Base-by-base conservation (phyloP, 1,140 invertebrate species). In the Ips nitidus region DNA sequence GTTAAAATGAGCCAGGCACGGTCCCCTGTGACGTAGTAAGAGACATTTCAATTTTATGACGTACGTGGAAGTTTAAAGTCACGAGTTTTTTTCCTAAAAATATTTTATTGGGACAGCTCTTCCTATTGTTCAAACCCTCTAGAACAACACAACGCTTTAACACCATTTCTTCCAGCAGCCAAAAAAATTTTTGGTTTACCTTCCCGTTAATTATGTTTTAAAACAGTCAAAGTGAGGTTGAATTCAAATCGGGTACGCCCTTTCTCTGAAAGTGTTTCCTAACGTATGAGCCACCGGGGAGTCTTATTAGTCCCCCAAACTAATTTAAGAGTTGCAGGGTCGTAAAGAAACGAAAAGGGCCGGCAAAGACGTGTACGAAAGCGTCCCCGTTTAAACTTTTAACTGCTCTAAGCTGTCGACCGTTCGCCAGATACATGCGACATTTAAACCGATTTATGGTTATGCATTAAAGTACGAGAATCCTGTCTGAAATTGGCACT, bases 261-360 rank as follows among this genome's bases (percentile, higher is more conserved):
- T 22, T 50, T 6, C 7, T 50, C 45, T 22, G 6, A 22, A 22
- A 50, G 22, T 22, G 45, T 50, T 50, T 22, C 45, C 22, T 50
- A 50, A 50, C 45, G 45, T 50, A 52, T 52, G 68, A n/a, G 60
- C 2, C 60, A 8, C 53, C 5, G 41, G 68, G 61, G 68, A 53
- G 53, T 55, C 68, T 70, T 70, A 70, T 70, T 70, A 70, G 60
- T 70, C 75, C 71, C 74, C 73, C 74, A 65, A 72, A 77, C 76
- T 77, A 77, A 77, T 77, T 77, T 77, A 77, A 77, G 76, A 77
- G 76, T 77, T 75, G 67, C 60, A 66, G 72, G 65, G 45, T 73
- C 75, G 74, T 77, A 77, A 77, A 77, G 76, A 77, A 75, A 74
- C 67, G 22, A 22, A 71, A 73, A 75, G 69, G 72, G 63, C 69